A percentile compares a stretch with the other conserved stretches of the same genome.
These are phyloP conservation scores for Euzophera pinguis DNA, from an alignment of 2,888 invertebrate genomes.

Conservation along the genomic window DNA sequence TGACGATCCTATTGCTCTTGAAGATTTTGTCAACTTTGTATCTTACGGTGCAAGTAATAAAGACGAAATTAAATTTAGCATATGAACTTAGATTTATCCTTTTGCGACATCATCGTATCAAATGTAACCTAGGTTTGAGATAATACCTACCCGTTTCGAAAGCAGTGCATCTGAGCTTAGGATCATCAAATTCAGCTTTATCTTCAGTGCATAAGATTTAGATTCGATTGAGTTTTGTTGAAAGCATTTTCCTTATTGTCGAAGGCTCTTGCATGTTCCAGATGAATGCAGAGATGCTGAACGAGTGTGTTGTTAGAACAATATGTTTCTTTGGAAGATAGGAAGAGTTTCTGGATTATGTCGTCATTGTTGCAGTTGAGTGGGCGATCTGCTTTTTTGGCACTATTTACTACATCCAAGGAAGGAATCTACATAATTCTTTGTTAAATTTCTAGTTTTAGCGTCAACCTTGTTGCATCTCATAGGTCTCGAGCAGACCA, in stretches of 20 bases:
- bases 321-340: background rate
- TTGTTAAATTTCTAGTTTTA: no score
- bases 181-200: conserved; percentile 24
- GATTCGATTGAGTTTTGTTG: conserved; percentile 25
- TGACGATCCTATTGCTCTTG: conserved; percentile 10
- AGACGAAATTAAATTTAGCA: conserved; percentile 4
- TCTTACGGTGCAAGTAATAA: background rate
- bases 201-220: conserved; percentile 19
- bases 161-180: conserved; percentile 41
- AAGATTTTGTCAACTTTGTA: background rate
- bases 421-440: no score
- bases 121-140: conserved; percentile 50
- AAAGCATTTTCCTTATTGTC: conserved; percentile 33
- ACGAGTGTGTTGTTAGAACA: conserved; percentile 22
- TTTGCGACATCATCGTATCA: conserved; percentile 18
- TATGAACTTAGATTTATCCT: background rate
- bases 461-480: no score
- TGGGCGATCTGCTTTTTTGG: no score
- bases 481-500: no score
- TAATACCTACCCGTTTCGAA: conserved; percentile 44
- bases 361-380: background rate
- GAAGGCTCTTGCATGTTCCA: conserved; percentile 31
- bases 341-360: background rate
- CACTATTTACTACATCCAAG: no score
- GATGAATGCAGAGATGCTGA: conserved; percentile 36